Base-by-base conservation (phyloP, 2,113 vertebrate genomes). In the Diadophis punctatus region DNA sequence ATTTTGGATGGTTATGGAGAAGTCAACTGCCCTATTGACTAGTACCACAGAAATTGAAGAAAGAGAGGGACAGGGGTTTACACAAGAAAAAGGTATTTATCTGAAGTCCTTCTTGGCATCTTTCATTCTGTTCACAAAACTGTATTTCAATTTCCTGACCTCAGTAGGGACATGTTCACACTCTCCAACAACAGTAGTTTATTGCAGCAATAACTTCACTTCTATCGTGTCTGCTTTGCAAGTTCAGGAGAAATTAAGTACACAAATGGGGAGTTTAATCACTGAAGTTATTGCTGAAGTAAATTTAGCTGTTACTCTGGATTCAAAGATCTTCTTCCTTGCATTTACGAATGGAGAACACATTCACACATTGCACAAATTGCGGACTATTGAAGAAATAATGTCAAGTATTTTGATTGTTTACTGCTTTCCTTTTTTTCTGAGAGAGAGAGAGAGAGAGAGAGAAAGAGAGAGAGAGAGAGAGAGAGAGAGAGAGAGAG, bases 401-500 rank as follows among this genome's bases (percentile, higher is more conserved):
- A 93, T 80, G 88, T 49, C 94, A 89, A 92, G 39, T 92, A 93
- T 84, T 94, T 91, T 93, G 87, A 93, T 80, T 96, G 91, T 85
- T 90, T 2, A 86, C 56, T 93, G 39, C 86, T 93, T 9, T 14
- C 25, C 90, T 60, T 74, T 86, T 94, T 46, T 46, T 46, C 5
- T 46, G 46, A 46, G 46, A 46, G 46, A 46, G 46, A 46, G 46
- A 46, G 46, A 46, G 46, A 97, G 96, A 89, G 34, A 90, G 16
- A 94, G 96, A 97, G 55, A 23, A 22, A 25, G 7, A 22, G 22
- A 22, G 58, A 60, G 25, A 27, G 25, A 11, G 8, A 93, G 96
- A 97, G 96, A 89, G 96, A 97, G 96, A 89, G 34, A 90, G 16
- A 94, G 96, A 97, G 55, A 23, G 55, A 25, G 7, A 22, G 22